A percentile compares a stretch with the other conserved stretches of the same genome.
Conservation (phyloP, 2,888 invertebrate species). For the Stenoptilia bipunctidactyla region DNA sequence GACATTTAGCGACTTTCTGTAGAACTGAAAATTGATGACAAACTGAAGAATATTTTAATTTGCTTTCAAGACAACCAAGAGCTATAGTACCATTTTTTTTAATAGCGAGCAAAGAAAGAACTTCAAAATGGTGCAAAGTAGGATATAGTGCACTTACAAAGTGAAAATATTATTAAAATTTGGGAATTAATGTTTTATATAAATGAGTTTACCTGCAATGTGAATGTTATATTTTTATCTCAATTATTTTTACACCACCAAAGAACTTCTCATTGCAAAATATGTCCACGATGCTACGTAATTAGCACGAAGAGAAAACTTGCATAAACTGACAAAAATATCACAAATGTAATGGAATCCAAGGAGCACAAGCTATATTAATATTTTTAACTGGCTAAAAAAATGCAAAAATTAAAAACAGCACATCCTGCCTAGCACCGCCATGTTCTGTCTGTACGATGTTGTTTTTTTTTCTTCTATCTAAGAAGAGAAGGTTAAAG, state of each 20-base stretch:
- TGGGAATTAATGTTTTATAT: conserved; percentile 20
- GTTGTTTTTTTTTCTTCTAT: too few relatives aligned
- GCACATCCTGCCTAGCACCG: conserved; percentile 67
- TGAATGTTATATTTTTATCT: conserved; percentile 54
- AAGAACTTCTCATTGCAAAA: conserved; percentile 65
- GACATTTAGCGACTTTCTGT: background rate
- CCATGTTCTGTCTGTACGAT: conserved; percentile 42
- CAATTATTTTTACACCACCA: conserved; percentile 69
- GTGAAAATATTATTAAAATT: too few relatives aligned
- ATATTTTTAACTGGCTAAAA: conserved; percentile 28
- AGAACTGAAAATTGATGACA: too few relatives aligned
- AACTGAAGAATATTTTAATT: too few relatives aligned
- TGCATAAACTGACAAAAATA: conserved; percentile 9
- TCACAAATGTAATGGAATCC: conserved; percentile 3
- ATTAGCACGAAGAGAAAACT: too few relatives aligned
- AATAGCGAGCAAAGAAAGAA: conserved; percentile 28
- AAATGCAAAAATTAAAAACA: conserved; percentile 56
- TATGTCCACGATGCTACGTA: conserved; percentile 21
- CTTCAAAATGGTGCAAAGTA: conserved; percentile 47
- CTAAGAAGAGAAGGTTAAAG: too few relatives aligned
- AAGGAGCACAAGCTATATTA: conserved; percentile 20
- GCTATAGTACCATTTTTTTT: background rate
- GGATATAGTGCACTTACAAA: background rate
- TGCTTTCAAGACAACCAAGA: conserved; percentile 46
- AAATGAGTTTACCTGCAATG: conserved; percentile 57